phyloP scores from a whole-genome alignment of 2,888 invertebrate species.

The Scaptomyza parva region DNA sequence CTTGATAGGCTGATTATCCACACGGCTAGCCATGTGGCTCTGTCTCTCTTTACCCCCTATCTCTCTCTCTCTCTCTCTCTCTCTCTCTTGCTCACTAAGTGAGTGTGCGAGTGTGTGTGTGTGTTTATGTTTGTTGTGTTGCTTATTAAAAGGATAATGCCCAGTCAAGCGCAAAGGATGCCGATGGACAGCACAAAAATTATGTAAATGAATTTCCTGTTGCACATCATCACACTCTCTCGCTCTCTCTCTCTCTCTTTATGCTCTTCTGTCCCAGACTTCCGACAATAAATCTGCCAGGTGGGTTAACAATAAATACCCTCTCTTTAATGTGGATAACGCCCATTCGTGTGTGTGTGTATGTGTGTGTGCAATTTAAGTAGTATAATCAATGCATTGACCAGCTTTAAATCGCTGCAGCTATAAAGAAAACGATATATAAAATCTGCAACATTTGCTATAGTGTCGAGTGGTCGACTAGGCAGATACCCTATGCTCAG shows the following conservation, averaged over 20 bases:
- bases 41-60: no score
- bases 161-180: conserved; percentile 78
- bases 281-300: conserved; percentile 42
- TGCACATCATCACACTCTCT: conserved; percentile 44
- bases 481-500: conserved; percentile 2
- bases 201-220: conserved; percentile 79
- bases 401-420: conserved; percentile 29
- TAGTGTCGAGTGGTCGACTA: not conserved
- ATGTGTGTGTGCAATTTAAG: conserved; percentile 20
- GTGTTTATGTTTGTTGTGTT: conserved; percentile 33
- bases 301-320: conserved; percentile 24
- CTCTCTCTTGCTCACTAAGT: no score
- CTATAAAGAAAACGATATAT: conserved; percentile 1
- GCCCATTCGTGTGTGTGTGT: not conserved
- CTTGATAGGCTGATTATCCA: conserved; percentile 80
- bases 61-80: no score
- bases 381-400: conserved; percentile 36
- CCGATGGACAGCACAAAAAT: conserved; percentile 70
- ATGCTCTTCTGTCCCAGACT: not conserved
- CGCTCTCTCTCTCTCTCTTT: not conserved
- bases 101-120: conserved; percentile 8
- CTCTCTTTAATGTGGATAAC: conserved; percentile 31
- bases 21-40: conserved; percentile 61
- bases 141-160: conserved; percentile 78
- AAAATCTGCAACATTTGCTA: not conserved